These are phyloP conservation scores for Pterois miles DNA, from an alignment of 2,797 vertebrate species.

Conservation along the genomic window DNA sequence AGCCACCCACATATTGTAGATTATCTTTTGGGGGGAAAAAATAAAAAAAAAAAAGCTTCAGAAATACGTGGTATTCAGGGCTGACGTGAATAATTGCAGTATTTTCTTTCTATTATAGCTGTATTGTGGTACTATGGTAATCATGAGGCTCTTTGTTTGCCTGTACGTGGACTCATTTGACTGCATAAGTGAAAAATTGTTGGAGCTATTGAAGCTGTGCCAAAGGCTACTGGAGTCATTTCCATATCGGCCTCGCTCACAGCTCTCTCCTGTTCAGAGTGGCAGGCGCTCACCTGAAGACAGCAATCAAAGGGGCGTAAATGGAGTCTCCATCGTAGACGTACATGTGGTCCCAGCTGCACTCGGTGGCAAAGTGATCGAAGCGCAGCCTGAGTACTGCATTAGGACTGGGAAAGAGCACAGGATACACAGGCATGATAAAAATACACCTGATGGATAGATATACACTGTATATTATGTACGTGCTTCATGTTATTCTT, in stretches of 20 bases:
- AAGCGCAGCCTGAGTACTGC: conserved; percentile 91
- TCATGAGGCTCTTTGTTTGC: conserved; percentile 46
- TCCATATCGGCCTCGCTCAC: background rate
- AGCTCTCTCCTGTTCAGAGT: conserved; percentile 11
- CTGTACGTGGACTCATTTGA: conserved; percentile 17
- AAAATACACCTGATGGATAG: conserved; percentile 14
- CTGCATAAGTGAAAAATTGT: conserved; percentile 16
- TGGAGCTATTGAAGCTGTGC: conserved; percentile 31
- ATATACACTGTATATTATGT: background rate
- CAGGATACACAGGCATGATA: background rate
- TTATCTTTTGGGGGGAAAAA: background rate
- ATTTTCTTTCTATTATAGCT: conserved; percentile 35
- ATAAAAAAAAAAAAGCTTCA: conserved; percentile 14
- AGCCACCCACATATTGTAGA: background rate
- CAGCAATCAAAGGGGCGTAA: conserved; percentile 92
- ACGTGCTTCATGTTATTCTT: background rate
- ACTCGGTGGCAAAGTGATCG: conserved; percentile 96
- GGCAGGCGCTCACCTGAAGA: conserved; percentile 87
- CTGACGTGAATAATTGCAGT: conserved; percentile 27
- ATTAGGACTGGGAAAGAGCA: conserved; percentile 86
- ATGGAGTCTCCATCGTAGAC: conserved; percentile 96
- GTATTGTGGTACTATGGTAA: conserved; percentile 18
- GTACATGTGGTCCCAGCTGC: conserved; percentile 98
- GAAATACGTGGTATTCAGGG: conserved; percentile 8
- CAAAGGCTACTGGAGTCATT: conserved; percentile 40